These are phyloP conservation scores for Sinohyriopsis cumingii DNA, from an alignment of 2,888 invertebrate species.

Conservation along the genomic window DNA sequence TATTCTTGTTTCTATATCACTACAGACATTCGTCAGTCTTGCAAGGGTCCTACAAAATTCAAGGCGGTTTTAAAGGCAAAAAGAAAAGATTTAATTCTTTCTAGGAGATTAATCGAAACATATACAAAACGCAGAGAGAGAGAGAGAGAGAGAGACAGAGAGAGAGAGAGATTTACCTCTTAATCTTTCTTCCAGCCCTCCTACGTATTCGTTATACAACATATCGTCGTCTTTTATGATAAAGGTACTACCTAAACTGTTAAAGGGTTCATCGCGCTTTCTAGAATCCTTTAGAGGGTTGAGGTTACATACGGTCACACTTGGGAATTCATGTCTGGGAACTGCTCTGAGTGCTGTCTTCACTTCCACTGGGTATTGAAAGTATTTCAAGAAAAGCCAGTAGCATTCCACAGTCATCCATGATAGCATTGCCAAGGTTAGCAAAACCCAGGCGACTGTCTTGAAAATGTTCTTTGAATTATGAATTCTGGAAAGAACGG, in stretches of 20 bases:
- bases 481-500: slow-evolving; percentile 54
- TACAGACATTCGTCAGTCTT: too few species aligned
- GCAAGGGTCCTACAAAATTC: too few species aligned
- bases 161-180: too few species aligned
- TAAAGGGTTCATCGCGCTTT: slow-evolving; percentile 25
- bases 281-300: slow-evolving; percentile 50
- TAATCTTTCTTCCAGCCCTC: slow-evolving; percentile 6
- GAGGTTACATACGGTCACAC: slow-evolving; percentile 60
- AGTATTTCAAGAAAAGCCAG: slow-evolving; percentile 44
- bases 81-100: too few species aligned
- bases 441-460: slow-evolving; percentile 47
- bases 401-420: slow-evolving; percentile 48
- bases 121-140: too few species aligned
- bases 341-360: slow-evolving; percentile 50
- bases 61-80: too few species aligned
- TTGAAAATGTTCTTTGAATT: slow-evolving; percentile 47
- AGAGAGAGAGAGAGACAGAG: too few species aligned
- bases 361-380: slow-evolving; percentile 57
- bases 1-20: too few species aligned
- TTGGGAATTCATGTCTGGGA: slow-evolving; percentile 55
- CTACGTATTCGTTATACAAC: slow-evolving; percentile 37
- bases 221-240: slow-evolving; percentile 30
- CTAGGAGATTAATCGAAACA: too few species aligned
- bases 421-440: slow-evolving; percentile 43
- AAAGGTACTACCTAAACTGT: slow-evolving; percentile 11